Base-by-base conservation (phyloP, 2,888 invertebrate genomes). In the Cyrtodaria siliqua region DNA sequence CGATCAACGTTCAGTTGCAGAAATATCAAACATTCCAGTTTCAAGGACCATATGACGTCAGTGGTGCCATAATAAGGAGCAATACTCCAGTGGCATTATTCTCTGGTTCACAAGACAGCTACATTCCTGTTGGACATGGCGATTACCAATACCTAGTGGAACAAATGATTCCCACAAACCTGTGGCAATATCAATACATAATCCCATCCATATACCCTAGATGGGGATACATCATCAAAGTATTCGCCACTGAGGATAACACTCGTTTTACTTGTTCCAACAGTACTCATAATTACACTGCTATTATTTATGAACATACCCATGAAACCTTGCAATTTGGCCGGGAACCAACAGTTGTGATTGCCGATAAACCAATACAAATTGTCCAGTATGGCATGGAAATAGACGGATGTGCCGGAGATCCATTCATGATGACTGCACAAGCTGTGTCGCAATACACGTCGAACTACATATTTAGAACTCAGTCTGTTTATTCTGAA, bases 31-130 rank as follows among this genome's bases (percentile, higher is more conserved):
- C 57, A 9, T 27, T 40, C 6, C 57, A 40, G 14, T 33, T 33
- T 33, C 23, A 16, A 33, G 27, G n/a, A 2, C 9, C 40, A 4
- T 20, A 16, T 2, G 57, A 57, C 20, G 33, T 57, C n/a, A 40
- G 20, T 18, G 57, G 57, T 2, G 20, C 57, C 14, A 16, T 57
- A 20, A 24, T 57, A 40, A 38, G 38, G 2, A 57, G 57, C 16
- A 16, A 57, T 38, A 57, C 33, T 18, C 57, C 57, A 8, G 57
- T 57, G 16, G 38, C 57, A 20, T 38, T 38, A 38, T 57, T 57
- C 38, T 33, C 57, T 29, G 57, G 57, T 20, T 20, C 33, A 14
- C 4, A 16, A 2, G 1, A 12, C 20, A 23, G 20, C 18, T 6
- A 38, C 14, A 38, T 57, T 18, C 57, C 57, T 6, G 4, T 4